A percentile compares a stretch with the other conserved stretches of the same genome.
Evolutionary conservation across 2,797 vertebrate species (phyloP).

Genomic region (Alca torda): DNA sequence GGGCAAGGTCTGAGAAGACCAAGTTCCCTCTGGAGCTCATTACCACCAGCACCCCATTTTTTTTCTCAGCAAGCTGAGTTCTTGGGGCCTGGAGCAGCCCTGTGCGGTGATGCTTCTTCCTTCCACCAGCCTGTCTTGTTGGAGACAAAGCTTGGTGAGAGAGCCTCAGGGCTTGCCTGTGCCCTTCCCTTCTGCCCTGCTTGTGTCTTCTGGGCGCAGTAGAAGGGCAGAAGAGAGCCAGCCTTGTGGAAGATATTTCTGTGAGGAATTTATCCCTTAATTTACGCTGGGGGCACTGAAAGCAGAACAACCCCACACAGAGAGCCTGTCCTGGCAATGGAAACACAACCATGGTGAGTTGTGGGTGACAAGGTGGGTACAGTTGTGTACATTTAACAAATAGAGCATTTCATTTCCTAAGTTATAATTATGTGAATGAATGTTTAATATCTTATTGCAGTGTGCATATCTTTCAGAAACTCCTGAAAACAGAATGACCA

Average conservation of each 20-base stretch:
- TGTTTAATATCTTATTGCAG: neutral
- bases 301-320: neutral
- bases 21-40: neutral
- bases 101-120: rapidly evolving
- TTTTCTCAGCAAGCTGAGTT: neutral
- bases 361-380: neutral
- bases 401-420: neutral
- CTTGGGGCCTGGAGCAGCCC: neutral
- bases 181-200: neutral
- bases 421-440: neutral
- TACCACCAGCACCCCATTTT: neutral
- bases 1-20: neutral
- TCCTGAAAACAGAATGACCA: neutral
- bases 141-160: neutral
- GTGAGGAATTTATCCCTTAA: neutral
- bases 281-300: rapidly evolving
- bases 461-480: neutral
- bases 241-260: neutral
- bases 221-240: neutral
- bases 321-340: neutral
- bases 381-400: neutral
- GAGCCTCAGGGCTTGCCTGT: neutral
- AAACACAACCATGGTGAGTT: neutral
- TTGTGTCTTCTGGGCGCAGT: neutral
- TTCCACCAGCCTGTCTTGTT: rapidly evolving